These are phyloP conservation scores for Andrena minutula DNA, from an alignment of 2,888 invertebrate species.

Conservation along the genomic window DNA sequence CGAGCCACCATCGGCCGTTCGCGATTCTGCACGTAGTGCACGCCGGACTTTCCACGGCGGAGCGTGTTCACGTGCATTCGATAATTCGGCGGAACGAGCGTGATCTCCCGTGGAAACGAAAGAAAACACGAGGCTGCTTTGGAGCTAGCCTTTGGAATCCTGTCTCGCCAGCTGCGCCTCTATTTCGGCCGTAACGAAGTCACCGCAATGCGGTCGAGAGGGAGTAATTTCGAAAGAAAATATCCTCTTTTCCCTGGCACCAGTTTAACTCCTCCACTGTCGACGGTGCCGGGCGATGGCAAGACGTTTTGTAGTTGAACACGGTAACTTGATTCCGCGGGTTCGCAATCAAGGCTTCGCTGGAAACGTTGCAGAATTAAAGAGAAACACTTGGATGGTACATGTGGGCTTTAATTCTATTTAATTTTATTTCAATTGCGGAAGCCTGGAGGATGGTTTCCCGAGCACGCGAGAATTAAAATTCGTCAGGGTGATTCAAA, in stretches of 20 bases:
- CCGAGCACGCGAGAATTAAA: background rate
- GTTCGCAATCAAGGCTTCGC: background rate
- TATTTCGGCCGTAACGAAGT: background rate
- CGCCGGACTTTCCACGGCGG: conserved; percentile 70
- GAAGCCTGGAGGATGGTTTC: background rate
- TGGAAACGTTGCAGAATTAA: background rate
- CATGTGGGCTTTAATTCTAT: too few relatives aligned
- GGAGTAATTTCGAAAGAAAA: too few relatives aligned
- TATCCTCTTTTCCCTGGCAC: too few relatives aligned
- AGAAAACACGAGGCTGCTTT: conserved; percentile 22
- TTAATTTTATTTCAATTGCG: too few relatives aligned
- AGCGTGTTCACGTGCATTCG: conserved; percentile 45
- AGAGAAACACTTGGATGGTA: background rate
- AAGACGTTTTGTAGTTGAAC: background rate
- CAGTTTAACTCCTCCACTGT: too few relatives aligned
- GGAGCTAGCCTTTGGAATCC: conserved; percentile 17
- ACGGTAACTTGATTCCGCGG: background rate
- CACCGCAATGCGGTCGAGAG: background rate
- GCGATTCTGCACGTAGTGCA: conserved; percentile 71
- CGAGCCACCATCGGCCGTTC: conserved; percentile 61
- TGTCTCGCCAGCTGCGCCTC: conserved; percentile 9
- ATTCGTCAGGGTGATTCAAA: background rate
- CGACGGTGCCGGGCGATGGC: too few relatives aligned
- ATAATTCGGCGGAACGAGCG: conserved; percentile 51
- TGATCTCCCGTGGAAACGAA: background rate